Evolutionary conservation across 1,140 invertebrate genomes (phyloP).

Genomic region (Leptinotarsa undecemlineata): DNA sequence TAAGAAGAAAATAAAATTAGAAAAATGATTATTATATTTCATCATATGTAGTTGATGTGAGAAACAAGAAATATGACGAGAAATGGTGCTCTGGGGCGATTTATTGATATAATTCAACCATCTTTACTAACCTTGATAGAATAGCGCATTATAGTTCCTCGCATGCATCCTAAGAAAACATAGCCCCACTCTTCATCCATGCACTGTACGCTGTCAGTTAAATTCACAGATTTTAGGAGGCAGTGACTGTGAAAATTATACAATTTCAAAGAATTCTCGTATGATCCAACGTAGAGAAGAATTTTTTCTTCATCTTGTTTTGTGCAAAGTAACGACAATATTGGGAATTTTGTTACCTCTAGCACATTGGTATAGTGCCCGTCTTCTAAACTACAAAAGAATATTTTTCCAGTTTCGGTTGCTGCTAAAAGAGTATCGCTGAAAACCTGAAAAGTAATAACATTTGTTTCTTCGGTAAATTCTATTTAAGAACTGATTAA

Average conservation of each 20-base stretch:
- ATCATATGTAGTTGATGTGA: too few relatives aligned
- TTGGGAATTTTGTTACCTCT: conserved; percentile 27
- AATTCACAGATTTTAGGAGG: conserved; percentile 24
- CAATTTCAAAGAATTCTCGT: conserved; percentile 23
- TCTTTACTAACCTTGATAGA: conserved; percentile 55
- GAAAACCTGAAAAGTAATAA: conserved; percentile 24
- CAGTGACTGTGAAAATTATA: conserved; percentile 34
- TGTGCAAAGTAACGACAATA: conserved; percentile 23
- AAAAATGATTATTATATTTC: too few relatives aligned
- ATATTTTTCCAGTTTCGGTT: conserved; percentile 33
- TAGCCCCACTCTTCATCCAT: conserved; percentile 60
- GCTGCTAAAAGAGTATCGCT: conserved; percentile 27
- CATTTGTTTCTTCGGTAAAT: background rate
- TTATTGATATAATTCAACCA: too few relatives aligned
- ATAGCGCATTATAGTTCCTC: conserved; percentile 58
- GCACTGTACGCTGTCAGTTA: conserved; percentile 58
- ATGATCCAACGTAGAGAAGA: conserved; percentile 31
- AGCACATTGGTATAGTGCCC: conserved; percentile 21
- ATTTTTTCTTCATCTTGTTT: conserved; percentile 13
- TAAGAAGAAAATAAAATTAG: too few relatives aligned
- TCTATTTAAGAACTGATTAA: background rate
- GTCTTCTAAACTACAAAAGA: conserved; percentile 23
- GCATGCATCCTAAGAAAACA: conserved; percentile 60
- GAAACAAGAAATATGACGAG: too few relatives aligned
- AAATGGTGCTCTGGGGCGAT: too few relatives aligned